Base-by-base conservation (phyloP, 2,797 vertebrate species). In the Etheostoma perlongum region DNA sequence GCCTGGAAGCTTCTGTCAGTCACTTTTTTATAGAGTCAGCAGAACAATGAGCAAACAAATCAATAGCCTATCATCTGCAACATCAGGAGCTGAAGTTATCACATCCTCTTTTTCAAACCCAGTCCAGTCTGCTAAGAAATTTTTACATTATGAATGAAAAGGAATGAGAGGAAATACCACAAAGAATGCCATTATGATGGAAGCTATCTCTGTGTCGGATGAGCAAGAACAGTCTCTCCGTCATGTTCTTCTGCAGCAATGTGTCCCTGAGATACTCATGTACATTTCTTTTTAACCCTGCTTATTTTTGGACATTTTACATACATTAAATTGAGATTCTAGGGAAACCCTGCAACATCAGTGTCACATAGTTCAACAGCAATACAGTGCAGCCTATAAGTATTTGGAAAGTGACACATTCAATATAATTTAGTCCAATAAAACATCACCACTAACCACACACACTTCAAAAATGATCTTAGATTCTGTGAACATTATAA, bases 11-110 rank as follows among this genome's bases (percentile, higher is more conserved):
- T 74, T 62, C 61, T 67, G 68, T 81, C 69, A 21, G 77, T 75
- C 71, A 76, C 47, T 58, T 83, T 40, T 79, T 79, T 66, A 82
- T 15, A 63, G 67, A 85, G 51, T 51, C 78, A 48, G 36, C 44
- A 46, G 55, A 84, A 84, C 63, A 72, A 84, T 66, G 36, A 74
- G 65, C 55, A 74, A 74, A 88, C 65, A 70, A 79, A 82, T 89
- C 73, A 67, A 72, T 74, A 74, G 51, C 23, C 51, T 66, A 79
- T 83, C 67, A 74, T 76, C 68, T 63, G 67, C 36, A 63, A 51
- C 63, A 77, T 72, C 76, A 72, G 46, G 55, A 68, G 48, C 75
- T 81, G n/a, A 70, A 63, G 55, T 61, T 59, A 65, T 74, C 21
- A 44, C 51, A 62, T n/a, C 16, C 15, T 61, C 13, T 63, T 40